Base-by-base conservation (phyloP, 2,113 vertebrate genomes). In the Actenoides lindsayi region DNA sequence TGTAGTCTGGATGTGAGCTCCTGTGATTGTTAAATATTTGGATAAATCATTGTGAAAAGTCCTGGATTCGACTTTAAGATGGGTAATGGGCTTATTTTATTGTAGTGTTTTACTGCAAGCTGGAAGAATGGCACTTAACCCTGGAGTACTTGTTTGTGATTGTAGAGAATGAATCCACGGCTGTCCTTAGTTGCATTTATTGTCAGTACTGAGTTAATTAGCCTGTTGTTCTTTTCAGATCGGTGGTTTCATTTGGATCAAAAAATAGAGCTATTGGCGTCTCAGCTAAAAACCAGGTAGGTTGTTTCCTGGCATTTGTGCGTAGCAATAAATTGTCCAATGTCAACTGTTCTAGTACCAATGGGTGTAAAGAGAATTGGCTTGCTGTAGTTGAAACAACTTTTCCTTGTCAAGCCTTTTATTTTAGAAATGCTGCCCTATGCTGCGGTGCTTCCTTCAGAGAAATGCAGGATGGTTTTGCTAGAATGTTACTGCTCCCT, bases 211-310 rank as follows among this genome's bases (percentile, higher is more conserved):
- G 51, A 54, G 37, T 74, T 93, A 78, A 92, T 90, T 56, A 44
- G 42, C 31, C 30, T 48, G 12, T 97, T 23, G 96, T 89, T 94
- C 63, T 94, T 97, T 97, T 69, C 87, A 99, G 98, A 59, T 98
- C 98, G 19, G 98, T 99, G 46, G 98, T 99, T 94, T 99, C 98
- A 2, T 99, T 99, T 97, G 98, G 98, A 83, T 97, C 98, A 30
- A 99, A 98, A 97, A 99, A 98, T 96, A 98, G 98, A 97, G 98
- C 98, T 88, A 98, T 98, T 94, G 98, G 98, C 54, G 97, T 98
- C 54, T 97, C 98, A 1, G 98, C 98, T 91, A 99, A 98, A 98
- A 99, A 98, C 94, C 98, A 99, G 98, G 98, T 99, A 97, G 76
- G 98, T 97, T 5, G 2, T 84, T 93, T 35, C 48, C 64, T 69